A percentile compares a stretch with the other conserved stretches of the same genome.
Conservation (phyloP, 2,113 vertebrate genomes). For the Eurypyga helias region DNA sequence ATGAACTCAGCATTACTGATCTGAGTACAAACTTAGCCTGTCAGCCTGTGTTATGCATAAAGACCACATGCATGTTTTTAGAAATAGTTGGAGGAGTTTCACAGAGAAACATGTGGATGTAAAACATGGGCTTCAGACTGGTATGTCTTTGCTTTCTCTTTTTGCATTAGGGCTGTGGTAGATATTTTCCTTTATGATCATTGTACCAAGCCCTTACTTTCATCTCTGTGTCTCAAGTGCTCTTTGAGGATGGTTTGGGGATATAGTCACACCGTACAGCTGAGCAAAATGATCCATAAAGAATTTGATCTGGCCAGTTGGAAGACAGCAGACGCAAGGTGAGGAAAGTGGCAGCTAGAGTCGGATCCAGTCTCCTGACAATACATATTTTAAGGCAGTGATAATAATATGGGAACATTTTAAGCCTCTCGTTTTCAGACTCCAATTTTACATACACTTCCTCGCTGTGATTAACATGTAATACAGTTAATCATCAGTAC, state of each 20-base stretch:
- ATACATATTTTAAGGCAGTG: neutral
- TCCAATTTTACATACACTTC: neutral
- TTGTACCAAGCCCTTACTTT: neutral
- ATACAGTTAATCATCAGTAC: neutral
- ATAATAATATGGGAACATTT: neutral
- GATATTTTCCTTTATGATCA: neutral
- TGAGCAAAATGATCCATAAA: neutral
- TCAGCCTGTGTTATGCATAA: neutral
- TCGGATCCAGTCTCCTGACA: neutral
- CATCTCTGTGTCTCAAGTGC: neutral
- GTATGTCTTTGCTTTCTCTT: neutral
- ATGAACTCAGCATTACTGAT: neutral
- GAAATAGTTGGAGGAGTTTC: neutral
- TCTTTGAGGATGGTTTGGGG: neutral
- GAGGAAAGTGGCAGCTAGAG: neutral
- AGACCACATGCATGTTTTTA: neutral
- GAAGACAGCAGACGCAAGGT: fast-evolving
- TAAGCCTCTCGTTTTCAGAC: neutral
- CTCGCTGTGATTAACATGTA: neutral
- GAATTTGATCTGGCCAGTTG: neutral
- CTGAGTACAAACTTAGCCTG: neutral
- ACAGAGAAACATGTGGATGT: fast-evolving
- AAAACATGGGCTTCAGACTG: neutral
- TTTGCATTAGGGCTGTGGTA: neutral
- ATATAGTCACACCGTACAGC: neutral